Conservation (phyloP, 37 sponge, comb jelly and placozoan species). For the Trichoplax adhaerens region DNA sequence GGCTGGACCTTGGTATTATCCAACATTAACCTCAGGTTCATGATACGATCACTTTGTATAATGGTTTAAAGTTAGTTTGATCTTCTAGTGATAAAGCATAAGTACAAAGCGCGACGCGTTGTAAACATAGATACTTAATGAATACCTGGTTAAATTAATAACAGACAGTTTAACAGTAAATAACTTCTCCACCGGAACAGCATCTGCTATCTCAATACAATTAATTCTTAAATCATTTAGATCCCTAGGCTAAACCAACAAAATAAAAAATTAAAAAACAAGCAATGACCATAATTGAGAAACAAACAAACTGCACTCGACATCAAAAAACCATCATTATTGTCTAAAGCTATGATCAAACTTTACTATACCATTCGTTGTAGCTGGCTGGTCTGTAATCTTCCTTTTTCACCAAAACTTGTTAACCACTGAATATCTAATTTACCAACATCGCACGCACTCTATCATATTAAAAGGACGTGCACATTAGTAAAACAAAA, state of each 20-base stretch:
- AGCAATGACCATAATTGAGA: too few species aligned
- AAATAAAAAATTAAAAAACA: slow-evolving; percentile 2
- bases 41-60: slow-evolving; percentile 6
- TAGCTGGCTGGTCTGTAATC: slow-evolving; percentile 67
- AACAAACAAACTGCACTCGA: too few species aligned
- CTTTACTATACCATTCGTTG: slow-evolving; percentile 2
- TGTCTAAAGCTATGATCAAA: background rate
- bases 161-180: slow-evolving; percentile 25
- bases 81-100: background rate
- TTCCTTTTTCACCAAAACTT: slow-evolving; percentile 61
- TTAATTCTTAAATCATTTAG: slow-evolving; percentile 17
- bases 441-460: slow-evolving; percentile 41
- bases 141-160: slow-evolving; percentile 8
- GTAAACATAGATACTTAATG: slow-evolving; percentile 19
- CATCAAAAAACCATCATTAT: background rate
- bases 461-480: background rate
- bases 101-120: background rate
- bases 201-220: slow-evolving; percentile 19
- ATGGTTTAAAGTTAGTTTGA: background rate
- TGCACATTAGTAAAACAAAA: background rate
- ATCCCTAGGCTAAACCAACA: slow-evolving; percentile 16
- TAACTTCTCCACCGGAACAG: slow-evolving; percentile 25
- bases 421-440: slow-evolving; percentile 72
- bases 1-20: slow-evolving; percentile 20
- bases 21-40: slow-evolving; percentile 25